Base-by-base conservation (phyloP, 1,140 invertebrate genomes). In the Apis cerana region DNA sequence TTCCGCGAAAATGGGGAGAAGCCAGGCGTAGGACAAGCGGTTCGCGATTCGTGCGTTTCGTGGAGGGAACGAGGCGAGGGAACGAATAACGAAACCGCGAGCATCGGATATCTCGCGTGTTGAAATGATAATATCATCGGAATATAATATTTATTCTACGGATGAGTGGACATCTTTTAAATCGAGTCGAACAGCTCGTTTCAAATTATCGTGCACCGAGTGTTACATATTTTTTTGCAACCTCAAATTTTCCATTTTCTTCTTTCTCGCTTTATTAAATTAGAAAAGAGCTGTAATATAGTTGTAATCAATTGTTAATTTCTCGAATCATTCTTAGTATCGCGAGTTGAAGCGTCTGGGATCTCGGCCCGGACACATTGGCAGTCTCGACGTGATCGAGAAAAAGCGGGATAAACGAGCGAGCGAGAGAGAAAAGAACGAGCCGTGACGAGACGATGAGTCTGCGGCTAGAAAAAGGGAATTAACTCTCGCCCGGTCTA, bases 361-460 rank as follows among this genome's bases (percentile, higher is more conserved):
- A 48, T 67, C 27, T 56, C 15, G 52, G 43, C 48, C 21, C 21
- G 71, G 15, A 19, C 17, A 10, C 13, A 15, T 7, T 11, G n/a
- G 54, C 9, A 54, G 67, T 70, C 56, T 7, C 11, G 56, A 80
- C 70, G 52, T 62, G 62, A 65, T 58, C 27, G 50, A 9, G 17
- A 21, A 58, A 27, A 76, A 69, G 56, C 54, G 74, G 70, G 74
- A 76, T 19, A 76, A 76, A 82, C 33, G 75, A 61, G 23, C 19
- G 65, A 69, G 23, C 9, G 2, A 27, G 48, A 12, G 43, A 23
- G 17, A 23, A 15, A 4, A 12, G 23, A 15, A 7, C 11, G 21
- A 54, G 11, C 4, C 11, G 15, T 12, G 54, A 58, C n/a, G 17
- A 67, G 48, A 69, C 64, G 62, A 75, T 52, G 58, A 59, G 61